These are phyloP conservation scores for Ellobium chinense DNA, from an alignment of 2,888 invertebrate species.

Conservation along the genomic window DNA sequence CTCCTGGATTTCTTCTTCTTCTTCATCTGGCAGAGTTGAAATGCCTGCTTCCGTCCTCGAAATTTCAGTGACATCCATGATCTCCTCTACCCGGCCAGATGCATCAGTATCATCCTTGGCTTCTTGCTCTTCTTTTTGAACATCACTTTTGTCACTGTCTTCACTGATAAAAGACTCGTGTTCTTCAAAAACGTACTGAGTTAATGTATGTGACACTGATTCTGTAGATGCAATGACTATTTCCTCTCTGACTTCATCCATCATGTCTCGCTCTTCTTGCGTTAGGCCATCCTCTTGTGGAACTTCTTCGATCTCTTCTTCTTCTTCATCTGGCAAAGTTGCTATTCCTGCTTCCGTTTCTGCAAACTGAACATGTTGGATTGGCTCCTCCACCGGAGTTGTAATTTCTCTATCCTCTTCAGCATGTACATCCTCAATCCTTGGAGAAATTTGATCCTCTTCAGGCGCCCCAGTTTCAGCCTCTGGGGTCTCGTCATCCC, in stretches of 20 bases:
- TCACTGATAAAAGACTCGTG: not conserved
- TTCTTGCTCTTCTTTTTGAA: not conserved
- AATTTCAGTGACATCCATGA: not conserved
- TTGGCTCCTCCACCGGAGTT: not conserved
- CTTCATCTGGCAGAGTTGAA: slow-evolving; percentile 41
- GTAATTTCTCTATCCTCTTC: not conserved
- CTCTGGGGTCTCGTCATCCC: no score
- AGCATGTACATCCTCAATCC: no score
- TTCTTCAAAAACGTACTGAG: not conserved
- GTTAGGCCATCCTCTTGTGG: slow-evolving; percentile 24
- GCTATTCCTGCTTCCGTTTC: not conserved
- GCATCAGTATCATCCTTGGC: slow-evolving; percentile 10
- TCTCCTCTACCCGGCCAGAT: not conserved
- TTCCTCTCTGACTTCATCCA: slow-evolving; percentile 6
- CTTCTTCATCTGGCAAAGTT: slow-evolving; percentile 34
- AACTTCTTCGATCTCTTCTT: slow-evolving; percentile 17
- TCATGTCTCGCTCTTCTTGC: slow-evolving; percentile 2
- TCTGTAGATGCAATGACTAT: not conserved
- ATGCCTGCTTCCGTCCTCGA: not conserved
- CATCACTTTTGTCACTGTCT: no score
- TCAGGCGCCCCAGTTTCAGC: not conserved
- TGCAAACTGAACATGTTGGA: not conserved
- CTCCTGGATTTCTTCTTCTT: slow-evolving; percentile 38
- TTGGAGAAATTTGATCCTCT: not conserved
- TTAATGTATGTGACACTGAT: not conserved